Percentiles rank a stretch among this genome's conserved stretches.
Conservation (phyloP, 2,113 vertebrate genomes). For the Anguilla rostrata region DNA sequence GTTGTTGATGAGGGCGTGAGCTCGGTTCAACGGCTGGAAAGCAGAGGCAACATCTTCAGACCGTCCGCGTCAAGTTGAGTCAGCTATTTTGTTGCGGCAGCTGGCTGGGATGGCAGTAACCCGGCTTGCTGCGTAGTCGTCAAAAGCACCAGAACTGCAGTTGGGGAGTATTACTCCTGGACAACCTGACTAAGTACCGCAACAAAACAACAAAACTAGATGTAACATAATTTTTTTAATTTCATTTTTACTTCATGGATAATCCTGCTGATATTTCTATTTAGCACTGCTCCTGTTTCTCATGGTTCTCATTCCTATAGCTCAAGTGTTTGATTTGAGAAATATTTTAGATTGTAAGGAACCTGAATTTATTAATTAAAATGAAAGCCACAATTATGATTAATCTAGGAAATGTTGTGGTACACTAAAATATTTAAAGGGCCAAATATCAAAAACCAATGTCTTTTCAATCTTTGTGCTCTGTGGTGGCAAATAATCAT, state of each 20-base stretch:
- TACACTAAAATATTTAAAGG: not conserved
- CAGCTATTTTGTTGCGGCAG: too few relatives aligned
- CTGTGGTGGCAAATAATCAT: not conserved
- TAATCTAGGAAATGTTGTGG: not conserved
- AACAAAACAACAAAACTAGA: not conserved
- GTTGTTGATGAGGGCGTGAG: not conserved
- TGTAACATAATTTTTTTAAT: not conserved
- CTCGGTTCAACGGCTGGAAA: not conserved
- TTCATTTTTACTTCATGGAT: not conserved
- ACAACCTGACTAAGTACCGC: not conserved
- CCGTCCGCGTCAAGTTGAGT: too few relatives aligned
- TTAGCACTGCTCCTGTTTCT: not conserved
- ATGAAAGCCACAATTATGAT: not conserved
- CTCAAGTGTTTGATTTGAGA: not conserved
- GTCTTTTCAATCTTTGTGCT: not conserved
- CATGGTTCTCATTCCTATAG: not conserved
- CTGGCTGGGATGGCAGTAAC: too few relatives aligned
- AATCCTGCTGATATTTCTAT: not conserved
- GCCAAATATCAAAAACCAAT: not conserved
- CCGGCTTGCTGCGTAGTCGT: not conserved
- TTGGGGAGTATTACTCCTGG: not conserved
- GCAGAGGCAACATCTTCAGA: not conserved
- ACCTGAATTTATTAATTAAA: too few relatives aligned
- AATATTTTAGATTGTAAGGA: not conserved
- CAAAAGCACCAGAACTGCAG: not conserved